These are phyloP conservation scores for Pampus argenteus DNA, from an alignment of 2,797 vertebrate species.

Conservation along the genomic window DNA sequence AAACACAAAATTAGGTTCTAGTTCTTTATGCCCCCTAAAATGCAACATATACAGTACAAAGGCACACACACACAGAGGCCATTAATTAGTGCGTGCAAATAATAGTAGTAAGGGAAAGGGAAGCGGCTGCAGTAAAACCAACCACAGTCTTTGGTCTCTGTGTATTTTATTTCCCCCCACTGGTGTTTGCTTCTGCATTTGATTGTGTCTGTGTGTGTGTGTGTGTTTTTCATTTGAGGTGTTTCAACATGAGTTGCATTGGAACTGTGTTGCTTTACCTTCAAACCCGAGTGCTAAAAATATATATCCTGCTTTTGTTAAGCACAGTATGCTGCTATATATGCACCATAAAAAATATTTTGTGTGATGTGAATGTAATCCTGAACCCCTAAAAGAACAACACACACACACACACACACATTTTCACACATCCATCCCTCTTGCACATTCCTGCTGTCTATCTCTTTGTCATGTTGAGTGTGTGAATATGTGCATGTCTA, in stretches of 20 bases:
- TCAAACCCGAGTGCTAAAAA: slow-evolving; percentile 75
- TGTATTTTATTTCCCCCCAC: slow-evolving; percentile 71
- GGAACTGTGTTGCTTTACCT: slow-evolving; percentile 66
- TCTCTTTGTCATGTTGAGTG: slow-evolving; percentile 23
- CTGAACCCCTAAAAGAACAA: slow-evolving; percentile 16
- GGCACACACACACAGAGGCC: slow-evolving; percentile 56
- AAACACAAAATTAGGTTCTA: slow-evolving; percentile 82
- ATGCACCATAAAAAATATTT: slow-evolving; percentile 44
- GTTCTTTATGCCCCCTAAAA: slow-evolving; percentile 74
- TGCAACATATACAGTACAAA: slow-evolving; percentile 78
- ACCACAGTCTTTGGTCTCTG: slow-evolving; percentile 73
- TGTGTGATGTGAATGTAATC: slow-evolving; percentile 40
- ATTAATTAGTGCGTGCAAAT: slow-evolving; percentile 84
- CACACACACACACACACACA: slow-evolving; percentile 16
- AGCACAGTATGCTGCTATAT: slow-evolving; percentile 58
- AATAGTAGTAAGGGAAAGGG: slow-evolving; percentile 81
- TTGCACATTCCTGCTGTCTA: slow-evolving; percentile 40
- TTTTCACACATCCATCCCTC: slow-evolving; percentile 20
- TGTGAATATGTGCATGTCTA: slow-evolving; percentile 32
- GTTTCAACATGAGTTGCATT: slow-evolving; percentile 54
- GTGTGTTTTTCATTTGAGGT: slow-evolving; percentile 44
- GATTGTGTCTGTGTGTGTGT: slow-evolving; percentile 10
- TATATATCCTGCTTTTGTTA: slow-evolving; percentile 82
- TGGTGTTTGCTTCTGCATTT: slow-evolving; percentile 57
- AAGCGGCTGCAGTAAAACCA: slow-evolving; percentile 76